Base-by-base conservation (phyloP, 2,113 vertebrate genomes). In the Brevimyrus niger region DNA sequence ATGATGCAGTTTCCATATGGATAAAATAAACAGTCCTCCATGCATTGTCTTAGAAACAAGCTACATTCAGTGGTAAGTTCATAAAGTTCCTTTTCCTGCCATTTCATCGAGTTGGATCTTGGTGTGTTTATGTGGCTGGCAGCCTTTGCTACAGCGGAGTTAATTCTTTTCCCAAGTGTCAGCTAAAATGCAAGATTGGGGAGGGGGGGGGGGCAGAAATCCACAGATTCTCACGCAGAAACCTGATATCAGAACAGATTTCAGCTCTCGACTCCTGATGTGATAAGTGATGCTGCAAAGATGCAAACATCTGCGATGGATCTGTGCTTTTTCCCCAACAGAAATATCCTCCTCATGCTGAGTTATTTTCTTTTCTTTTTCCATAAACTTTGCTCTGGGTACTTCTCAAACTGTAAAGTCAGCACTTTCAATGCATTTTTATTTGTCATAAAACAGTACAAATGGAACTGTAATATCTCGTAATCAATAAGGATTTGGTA, bases 291-390 rank as follows among this genome's bases (percentile, higher is more conserved):
- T 73, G 48, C 80, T 76, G 86, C 65, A 76, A 61, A 86, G 83
- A 89, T 80, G 87, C 84, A 90, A 89, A 92, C 92, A 92, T 92
- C 90, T 89, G 88, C 87, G n/a, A 7, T 55, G 50, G 50, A 19
- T 85, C 21, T 21, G 51, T 38, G 50, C 69, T 83, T 21, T 83
- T 21, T 19, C 47, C 47, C 27, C 9, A 65, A 65, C 44, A 73
- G 31, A 73, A 73, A 50, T 73, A 46, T 87, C 58, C 47, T 35
- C 83, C n/a, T 88, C n/a, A 76, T 21, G 11, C 42, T 42, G 65
- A 31, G 15, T 73, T 88, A 23, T 88, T 50, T 11, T 35, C 35
- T 35, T 76, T 51, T 48, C 48, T 76, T 47, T 17, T 42, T 50
- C 48, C 27, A 23, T 73, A 76, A 35, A 48, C 35, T 19, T 17